Evolutionary conservation across 1,140 invertebrate genomes (phyloP), one percentile per base, ranked within the genome.

Genomic region (Ptiloglossa arizonensis): DNA sequence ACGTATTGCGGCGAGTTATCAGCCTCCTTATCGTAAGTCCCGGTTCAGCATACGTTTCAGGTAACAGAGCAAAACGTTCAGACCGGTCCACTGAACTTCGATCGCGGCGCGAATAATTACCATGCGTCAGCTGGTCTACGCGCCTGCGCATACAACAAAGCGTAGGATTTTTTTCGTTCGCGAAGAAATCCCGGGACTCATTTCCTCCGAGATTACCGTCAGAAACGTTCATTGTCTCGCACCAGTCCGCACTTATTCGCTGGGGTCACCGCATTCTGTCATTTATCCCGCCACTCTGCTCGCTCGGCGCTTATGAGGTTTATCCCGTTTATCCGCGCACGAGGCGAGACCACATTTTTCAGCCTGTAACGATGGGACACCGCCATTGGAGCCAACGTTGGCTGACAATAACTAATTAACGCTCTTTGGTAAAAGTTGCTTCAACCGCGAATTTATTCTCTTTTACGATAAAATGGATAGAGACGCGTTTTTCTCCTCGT

Each of bases 161-260:
- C 73, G 3, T 0, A 19, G 52, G 22, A 35, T 48, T 75, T 70
- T 75, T 68, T 35, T 17, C 15, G 38, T 22, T 29, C 27, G 27
- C 15, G 19, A 69, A 68, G 73, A 48, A 75, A 59, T 75, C 64
- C 64, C 73, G 24, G 54, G 52, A 13, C 41, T 69, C 52, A 17
- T 75, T 75, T 46, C 73, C 41, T 59, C 64, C 64, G 73, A 75
- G 73, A 75, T 75, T 56, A 75, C 64, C 64, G 63, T 38, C 73
- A 44, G 64, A 75, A 66, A 38, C 41, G 73, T 46, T 68, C 73
- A 68, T 75, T 59, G 73, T 75, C 52, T 46, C 50, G n/a, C 22
- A 5, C 8, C 50, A n/a, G 50, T 67, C 35, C 73, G 13, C 29
- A 38, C 68, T 75, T 68, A 75, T 68, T 48, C 64, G n/a, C 29